phyloP scores from a whole-genome alignment of 1,140 invertebrate genomes.

The Anadara kagoshimensis region DNA sequence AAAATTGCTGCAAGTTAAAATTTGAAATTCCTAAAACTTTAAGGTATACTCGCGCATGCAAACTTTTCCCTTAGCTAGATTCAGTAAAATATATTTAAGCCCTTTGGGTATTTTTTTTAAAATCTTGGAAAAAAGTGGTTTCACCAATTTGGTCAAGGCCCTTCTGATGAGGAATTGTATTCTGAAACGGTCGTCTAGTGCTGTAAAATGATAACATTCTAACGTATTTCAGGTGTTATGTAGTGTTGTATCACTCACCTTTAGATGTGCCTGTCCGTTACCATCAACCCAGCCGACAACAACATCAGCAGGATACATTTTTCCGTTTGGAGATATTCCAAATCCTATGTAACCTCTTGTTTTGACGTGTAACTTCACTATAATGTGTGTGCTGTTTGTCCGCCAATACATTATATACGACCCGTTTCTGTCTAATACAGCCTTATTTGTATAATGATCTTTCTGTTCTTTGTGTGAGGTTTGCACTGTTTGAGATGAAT shows the following conservation, averaged over 20 bases:
- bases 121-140: no score
- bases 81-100: no score
- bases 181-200: no score
- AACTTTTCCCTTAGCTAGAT: no score
- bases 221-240: no score
- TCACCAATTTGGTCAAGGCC: no score
- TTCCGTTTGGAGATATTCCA: slow-evolving; percentile 85
- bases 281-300: slow-evolving; percentile 86
- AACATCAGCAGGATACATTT: slow-evolving; percentile 87
- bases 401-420: slow-evolving; percentile 22
- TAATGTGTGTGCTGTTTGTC: slow-evolving; percentile 19
- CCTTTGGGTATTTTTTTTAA: no score
- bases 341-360: slow-evolving; percentile 83
- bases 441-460: slow-evolving; percentile 8
- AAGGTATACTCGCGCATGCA: no score
- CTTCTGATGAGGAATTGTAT: no score
- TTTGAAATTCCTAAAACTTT: no score
- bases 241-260: slow-evolving; percentile 24
- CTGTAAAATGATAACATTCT: no score
- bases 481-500: background rate
- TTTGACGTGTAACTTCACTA: slow-evolving; percentile 20
- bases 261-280: slow-evolving; percentile 76
- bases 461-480: background rate
- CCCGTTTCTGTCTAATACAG: slow-evolving; percentile 6
- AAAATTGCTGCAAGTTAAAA: no score